These are phyloP conservation scores for Calycopis cecrops DNA, from an alignment of 1,140 invertebrate species.

Conservation along the genomic window DNA sequence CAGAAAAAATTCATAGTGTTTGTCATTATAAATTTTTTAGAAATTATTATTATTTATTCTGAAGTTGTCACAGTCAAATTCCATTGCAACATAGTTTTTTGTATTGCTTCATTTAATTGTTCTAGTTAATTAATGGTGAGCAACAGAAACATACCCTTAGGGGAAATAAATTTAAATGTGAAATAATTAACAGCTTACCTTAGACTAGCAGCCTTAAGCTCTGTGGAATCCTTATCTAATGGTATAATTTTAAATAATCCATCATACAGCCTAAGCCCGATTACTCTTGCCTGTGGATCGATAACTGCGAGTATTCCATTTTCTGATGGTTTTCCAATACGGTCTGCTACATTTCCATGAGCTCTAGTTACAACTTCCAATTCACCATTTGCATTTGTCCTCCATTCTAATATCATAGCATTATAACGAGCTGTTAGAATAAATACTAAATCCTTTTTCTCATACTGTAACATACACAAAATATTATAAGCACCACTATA, in stretches of 20 bases:
- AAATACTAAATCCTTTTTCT: constrained; percentile 96
- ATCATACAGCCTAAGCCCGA: constrained; percentile 96
- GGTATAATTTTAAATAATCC: constrained; percentile 98
- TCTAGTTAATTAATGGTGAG: too few species aligned
- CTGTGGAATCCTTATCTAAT: constrained; percentile 93
- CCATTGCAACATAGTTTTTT: too few species aligned
- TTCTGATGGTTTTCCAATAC: constrained; percentile 92
- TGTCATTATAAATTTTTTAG: too few species aligned
- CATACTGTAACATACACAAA: constrained; percentile 80
- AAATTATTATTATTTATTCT: too few species aligned
- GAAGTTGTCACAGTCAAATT: too few species aligned
- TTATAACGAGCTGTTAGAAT: constrained; percentile 95
- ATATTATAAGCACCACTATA: neutral
- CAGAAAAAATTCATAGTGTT: too few species aligned
- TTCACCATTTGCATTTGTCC: constrained; percentile 78
- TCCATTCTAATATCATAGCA: constrained; percentile 97
- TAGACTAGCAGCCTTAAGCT: constrained; percentile 95
- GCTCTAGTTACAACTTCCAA: constrained; percentile 96
- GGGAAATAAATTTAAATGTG: neutral
- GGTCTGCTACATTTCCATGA: constrained; percentile 96
- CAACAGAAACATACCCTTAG: too few species aligned
- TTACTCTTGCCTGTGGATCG: constrained; percentile 95
- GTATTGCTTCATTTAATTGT: too few species aligned
- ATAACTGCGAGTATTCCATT: constrained; percentile 97
- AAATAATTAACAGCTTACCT: constrained; percentile 66